These are phyloP conservation scores for Paragorgia papillata DNA, from an alignment of 92 coral and sea anemone genomes.

Conservation along the genomic window DNA sequence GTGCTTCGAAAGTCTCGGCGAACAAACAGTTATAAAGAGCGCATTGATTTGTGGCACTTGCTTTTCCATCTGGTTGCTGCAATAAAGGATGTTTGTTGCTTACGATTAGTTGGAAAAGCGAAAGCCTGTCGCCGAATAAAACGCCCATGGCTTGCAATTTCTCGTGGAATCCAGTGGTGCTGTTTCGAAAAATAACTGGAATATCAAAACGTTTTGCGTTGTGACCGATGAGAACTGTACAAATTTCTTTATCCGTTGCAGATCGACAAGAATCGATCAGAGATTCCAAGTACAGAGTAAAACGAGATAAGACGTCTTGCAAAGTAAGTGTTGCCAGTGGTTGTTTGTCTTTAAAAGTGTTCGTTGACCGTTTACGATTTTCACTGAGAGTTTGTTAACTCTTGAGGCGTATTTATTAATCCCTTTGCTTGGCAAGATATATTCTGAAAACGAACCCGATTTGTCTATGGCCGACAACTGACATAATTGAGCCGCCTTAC, in stretches of 20 bases:
- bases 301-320: background rate
- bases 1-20: conserved; percentile 48
- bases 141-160: background rate
- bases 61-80: background rate
- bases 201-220: conserved; percentile 13
- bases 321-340: background rate
- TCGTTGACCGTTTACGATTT: conserved; percentile 17
- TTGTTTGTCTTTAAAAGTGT: background rate
- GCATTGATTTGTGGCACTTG: too few species aligned
- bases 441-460: conserved; percentile 34
- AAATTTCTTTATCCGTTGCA: background rate
- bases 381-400: conserved; percentile 29
- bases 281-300: background rate
- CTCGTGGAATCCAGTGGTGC: background rate
- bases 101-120: background rate
- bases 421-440: background rate
- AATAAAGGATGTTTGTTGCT: background rate
- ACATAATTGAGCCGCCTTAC: conserved; percentile 47
- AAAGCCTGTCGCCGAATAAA: background rate
- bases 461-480: conserved; percentile 35
- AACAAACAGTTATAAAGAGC: conserved; percentile 52
- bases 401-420: conserved; percentile 16
- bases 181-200: conserved; percentile 25
- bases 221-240: conserved; percentile 34
- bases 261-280: background rate